Conservation (phyloP, 2,797 vertebrate species). For the Eulemur rubriventer region DNA sequence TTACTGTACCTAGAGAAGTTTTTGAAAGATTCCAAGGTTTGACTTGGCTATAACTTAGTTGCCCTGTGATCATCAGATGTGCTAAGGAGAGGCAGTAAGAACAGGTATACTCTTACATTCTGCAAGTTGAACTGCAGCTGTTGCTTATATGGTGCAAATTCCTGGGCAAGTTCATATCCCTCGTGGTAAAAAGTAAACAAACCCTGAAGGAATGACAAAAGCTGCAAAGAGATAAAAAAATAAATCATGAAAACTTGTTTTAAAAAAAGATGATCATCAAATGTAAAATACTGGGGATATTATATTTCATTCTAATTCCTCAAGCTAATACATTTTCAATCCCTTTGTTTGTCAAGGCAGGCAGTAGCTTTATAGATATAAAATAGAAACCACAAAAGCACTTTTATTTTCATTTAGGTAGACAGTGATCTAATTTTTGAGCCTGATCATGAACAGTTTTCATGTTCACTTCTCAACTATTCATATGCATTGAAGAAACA, state of each 20-base stretch:
- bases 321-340: neutral
- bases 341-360: neutral
- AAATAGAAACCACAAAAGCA: neutral
- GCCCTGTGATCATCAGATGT: neutral
- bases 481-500: neutral
- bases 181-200: constrained; percentile 99
- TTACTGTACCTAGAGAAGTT: neutral
- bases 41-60: neutral
- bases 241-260: neutral
- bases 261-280: neutral
- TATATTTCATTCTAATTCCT: neutral
- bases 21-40: constrained; percentile 39
- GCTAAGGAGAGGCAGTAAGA: constrained; percentile 47
- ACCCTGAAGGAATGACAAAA: constrained; percentile 98
- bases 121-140: constrained; percentile 99
- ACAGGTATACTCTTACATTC: constrained; percentile 90
- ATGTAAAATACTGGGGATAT: neutral
- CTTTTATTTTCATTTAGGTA: neutral
- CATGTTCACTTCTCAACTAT: neutral
- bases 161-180: constrained; percentile 96
- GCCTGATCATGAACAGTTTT: neutral
- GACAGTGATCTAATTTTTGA: neutral
- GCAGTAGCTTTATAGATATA: neutral
- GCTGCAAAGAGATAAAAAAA: constrained; percentile 86
- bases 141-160: constrained; percentile 98